Conservation (phyloP, 2,888 invertebrate species). For the Idaea aversata region DNA sequence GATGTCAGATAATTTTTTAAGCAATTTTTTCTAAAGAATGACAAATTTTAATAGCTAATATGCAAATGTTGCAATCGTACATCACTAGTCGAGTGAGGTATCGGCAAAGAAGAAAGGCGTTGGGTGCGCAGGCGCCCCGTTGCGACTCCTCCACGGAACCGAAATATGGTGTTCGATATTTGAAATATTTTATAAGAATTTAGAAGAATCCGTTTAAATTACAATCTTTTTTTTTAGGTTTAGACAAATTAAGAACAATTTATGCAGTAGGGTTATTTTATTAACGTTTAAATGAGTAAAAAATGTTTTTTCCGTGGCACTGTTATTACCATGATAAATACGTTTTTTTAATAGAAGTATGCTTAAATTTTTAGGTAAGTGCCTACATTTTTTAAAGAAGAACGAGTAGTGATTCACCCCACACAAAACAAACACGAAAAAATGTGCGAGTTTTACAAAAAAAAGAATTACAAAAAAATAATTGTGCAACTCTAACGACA, state of each 20-base stretch:
- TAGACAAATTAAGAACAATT: slow-evolving; percentile 37
- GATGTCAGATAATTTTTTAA: not conserved
- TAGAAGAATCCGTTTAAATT: slow-evolving; percentile 38
- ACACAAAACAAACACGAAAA: too few relatives aligned
- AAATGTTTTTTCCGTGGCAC: not conserved
- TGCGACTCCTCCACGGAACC: slow-evolving; percentile 57
- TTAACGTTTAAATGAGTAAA: not conserved
- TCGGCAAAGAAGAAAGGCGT: slow-evolving; percentile 68
- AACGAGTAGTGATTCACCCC: too few relatives aligned
- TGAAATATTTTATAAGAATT: slow-evolving; percentile 44
- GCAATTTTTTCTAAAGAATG: slow-evolving; percentile 3
- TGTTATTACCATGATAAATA: too few relatives aligned
- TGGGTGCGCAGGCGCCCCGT: slow-evolving; percentile 52
- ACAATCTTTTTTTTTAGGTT: slow-evolving; percentile 29
- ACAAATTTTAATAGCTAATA: slow-evolving; percentile 28
- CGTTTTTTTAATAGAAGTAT: too few relatives aligned
- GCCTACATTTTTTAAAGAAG: too few relatives aligned
- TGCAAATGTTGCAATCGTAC: slow-evolving; percentile 40
- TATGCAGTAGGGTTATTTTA: not conserved
- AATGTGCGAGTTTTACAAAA: too few relatives aligned
- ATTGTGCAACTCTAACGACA: too few relatives aligned
- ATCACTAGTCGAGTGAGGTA: slow-evolving; percentile 37
- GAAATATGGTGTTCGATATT: slow-evolving; percentile 45
- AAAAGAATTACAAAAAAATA: too few relatives aligned
- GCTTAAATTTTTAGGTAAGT: too few relatives aligned